A percentile compares a stretch with the other conserved stretches of the same genome.
phyloP scores from a whole-genome alignment of 2,888 invertebrate species.

The Gymnosoma rotundatum region DNA sequence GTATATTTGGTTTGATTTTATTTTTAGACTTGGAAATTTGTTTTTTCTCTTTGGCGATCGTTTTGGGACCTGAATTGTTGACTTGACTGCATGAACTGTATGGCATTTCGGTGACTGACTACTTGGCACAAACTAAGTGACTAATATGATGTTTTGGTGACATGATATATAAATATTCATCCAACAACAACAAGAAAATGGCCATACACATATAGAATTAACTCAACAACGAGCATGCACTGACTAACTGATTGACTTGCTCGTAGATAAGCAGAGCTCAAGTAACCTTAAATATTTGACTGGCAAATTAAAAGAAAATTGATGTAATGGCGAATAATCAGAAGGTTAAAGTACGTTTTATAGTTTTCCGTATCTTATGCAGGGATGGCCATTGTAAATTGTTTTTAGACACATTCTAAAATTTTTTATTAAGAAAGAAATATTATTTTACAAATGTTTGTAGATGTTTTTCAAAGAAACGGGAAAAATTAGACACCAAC shows the following conservation, averaged over 20 bases:
- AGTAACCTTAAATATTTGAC: not conserved
- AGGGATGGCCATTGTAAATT: too few relatives aligned
- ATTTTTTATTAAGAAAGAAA: too few relatives aligned
- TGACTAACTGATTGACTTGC: not conserved
- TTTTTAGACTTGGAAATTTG: conserved; percentile 61
- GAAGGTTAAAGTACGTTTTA: too few relatives aligned
- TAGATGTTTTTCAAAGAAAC: too few relatives aligned
- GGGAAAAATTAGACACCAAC: too few relatives aligned
- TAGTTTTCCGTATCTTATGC: too few relatives aligned
- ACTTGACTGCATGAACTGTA: conserved; percentile 67
- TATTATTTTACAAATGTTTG: too few relatives aligned
- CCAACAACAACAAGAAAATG: conserved; percentile 1
- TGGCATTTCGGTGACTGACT: conserved; percentile 59
- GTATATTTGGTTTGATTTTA: conserved; percentile 62
- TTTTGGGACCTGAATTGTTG: conserved; percentile 64
- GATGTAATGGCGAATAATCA: too few relatives aligned
- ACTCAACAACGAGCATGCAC: conserved; percentile 8
- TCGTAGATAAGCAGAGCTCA: not conserved
- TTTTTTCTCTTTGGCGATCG: conserved; percentile 55
- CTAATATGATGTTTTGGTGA: conserved; percentile 56
- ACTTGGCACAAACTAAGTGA: conserved; percentile 59
- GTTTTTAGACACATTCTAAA: too few relatives aligned
- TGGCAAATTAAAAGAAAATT: not conserved
- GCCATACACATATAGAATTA: conserved; percentile 2
- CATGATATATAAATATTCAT: conserved; percentile 51